A percentile compares a stretch with the other conserved stretches of the same genome.
Evolutionary conservation across 2,888 invertebrate species (phyloP).

Genomic region (Shargacucullia verbasci): DNA sequence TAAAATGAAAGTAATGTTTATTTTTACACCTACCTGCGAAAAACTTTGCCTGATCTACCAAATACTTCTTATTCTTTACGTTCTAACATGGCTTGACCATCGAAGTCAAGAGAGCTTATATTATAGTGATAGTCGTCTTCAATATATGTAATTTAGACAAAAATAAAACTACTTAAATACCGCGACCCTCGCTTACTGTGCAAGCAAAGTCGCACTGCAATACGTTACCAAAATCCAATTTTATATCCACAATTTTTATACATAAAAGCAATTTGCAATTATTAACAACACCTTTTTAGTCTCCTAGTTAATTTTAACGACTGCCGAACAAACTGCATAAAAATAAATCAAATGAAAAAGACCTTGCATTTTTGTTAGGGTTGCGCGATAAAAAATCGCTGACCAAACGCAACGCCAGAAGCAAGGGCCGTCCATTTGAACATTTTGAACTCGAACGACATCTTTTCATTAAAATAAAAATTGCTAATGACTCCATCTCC

Average conservation of each 20-base stretch:
- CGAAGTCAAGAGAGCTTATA: too few species aligned
- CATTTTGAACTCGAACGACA: constrained; percentile 66
- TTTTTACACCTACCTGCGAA: too few species aligned
- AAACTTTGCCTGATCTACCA: too few species aligned
- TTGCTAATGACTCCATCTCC: constrained; percentile 86
- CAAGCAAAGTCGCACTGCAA: not conserved
- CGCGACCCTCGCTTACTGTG: not conserved
- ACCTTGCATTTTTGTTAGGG: constrained; percentile 56
- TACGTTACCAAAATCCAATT: constrained; percentile 7
- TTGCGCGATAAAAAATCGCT: constrained; percentile 77
- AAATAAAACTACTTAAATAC: too few species aligned
- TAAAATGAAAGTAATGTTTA: too few species aligned
- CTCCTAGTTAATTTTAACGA: constrained; percentile 35
- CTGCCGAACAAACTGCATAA: constrained; percentile 44
- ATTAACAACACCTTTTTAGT: constrained; percentile 16
- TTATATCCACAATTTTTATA: constrained; percentile 17
- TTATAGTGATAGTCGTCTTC: too few species aligned
- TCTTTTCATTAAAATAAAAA: constrained; percentile 84
- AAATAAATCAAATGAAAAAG: constrained; percentile 51
- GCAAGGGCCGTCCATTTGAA: constrained; percentile 63
- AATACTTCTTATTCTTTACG: too few species aligned
- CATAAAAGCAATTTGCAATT: constrained; percentile 42
- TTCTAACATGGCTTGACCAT: too few species aligned
- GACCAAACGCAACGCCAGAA: constrained; percentile 67
- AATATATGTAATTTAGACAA: too few species aligned